phyloP scores from a whole-genome alignment of 2,113 vertebrate genomes.

The Eurypyga helias region DNA sequence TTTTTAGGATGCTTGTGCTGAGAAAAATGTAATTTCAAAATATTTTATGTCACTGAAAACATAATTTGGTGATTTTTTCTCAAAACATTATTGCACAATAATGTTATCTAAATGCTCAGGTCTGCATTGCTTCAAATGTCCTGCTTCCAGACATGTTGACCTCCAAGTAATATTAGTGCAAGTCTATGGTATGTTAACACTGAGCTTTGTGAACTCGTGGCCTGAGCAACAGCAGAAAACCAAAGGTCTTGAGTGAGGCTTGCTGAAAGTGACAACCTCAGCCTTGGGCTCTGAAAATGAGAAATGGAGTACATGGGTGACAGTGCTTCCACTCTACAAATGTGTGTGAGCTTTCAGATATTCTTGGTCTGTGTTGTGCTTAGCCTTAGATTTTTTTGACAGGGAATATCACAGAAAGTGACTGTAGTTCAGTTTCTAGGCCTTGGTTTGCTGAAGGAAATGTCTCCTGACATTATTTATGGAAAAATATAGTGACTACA shows the following conservation, averaged over 20 bases:
- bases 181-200: neutral
- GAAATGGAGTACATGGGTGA: neutral
- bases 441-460: neutral
- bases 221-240: neutral
- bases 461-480: neutral
- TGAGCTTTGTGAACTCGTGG: neutral
- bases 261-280: neutral
- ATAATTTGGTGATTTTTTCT: neutral
- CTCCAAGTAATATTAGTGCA: neutral
- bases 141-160: neutral
- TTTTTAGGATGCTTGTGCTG: neutral
- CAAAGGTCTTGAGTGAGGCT: neutral
- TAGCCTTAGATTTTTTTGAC: neutral
- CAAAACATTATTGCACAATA: neutral
- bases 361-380: neutral
- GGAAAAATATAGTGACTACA: neutral
- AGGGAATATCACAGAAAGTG: neutral
- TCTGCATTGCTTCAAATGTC: neutral
- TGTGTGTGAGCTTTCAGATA: neutral
- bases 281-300: neutral
- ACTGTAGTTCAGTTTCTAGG: neutral
- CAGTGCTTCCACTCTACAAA: neutral
- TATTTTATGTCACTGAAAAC: neutral
- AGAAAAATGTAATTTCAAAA: neutral
- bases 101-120: neutral